Conservation (phyloP, 2,888 invertebrate species). For the Onthophagus sagittarius region DNA sequence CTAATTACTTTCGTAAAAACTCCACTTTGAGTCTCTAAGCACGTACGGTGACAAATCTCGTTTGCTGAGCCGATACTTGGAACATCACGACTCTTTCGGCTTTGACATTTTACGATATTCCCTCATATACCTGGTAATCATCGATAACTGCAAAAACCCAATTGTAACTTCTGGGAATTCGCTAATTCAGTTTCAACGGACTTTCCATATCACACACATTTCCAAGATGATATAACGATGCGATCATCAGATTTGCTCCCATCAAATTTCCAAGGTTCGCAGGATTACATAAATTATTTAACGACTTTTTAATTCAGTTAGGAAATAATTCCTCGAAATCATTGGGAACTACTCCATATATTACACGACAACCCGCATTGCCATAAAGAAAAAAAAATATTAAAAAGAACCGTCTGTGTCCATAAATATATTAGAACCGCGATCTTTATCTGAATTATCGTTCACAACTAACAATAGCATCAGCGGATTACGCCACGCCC, state of each 20-base stretch:
- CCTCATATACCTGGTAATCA: not conserved
- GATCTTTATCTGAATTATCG: not conserved
- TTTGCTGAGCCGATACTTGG: not conserved
- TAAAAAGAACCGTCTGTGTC: not conserved
- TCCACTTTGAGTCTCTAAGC: slow-evolving; percentile 17
- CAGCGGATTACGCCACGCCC: not conserved
- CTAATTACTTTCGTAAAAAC: slow-evolving; percentile 13
- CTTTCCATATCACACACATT: not conserved
- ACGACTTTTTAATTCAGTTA: not conserved
- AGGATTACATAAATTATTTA: not conserved
- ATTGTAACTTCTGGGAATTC: not conserved
- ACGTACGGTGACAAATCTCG: not conserved
- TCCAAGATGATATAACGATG: not conserved
- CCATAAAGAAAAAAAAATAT: not conserved
- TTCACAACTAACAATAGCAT: not conserved
- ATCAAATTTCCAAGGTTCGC: not conserved
- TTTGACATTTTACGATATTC: not conserved
- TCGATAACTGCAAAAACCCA: not conserved
- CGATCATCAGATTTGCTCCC: not conserved
- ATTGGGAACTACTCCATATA: not conserved
- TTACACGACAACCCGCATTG: not conserved
- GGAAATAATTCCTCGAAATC: not conserved
- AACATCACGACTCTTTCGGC: not conserved
- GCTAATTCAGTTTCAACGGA: not conserved
- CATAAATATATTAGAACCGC: not conserved